phyloP scores from a whole-genome alignment of 2,797 vertebrate genomes.

The Jordanella pulchra region DNA sequence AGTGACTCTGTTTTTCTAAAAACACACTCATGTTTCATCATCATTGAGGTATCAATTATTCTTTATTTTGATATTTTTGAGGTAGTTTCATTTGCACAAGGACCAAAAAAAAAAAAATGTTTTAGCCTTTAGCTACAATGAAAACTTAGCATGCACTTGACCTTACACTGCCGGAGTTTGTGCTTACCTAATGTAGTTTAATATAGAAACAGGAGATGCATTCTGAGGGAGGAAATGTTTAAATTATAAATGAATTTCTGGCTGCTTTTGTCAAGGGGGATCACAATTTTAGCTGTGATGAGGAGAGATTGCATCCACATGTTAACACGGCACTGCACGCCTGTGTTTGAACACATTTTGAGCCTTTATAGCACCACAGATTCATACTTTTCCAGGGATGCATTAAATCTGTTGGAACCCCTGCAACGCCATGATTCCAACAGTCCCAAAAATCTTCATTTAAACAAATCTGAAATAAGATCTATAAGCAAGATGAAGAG shows the following conservation, averaged over 20 bases:
- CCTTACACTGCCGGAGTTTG: conserved; percentile 60
- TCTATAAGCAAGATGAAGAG: conserved; percentile 55
- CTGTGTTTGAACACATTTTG: conserved; percentile 9
- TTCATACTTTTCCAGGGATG: neutral
- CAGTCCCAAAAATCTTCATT: conserved; percentile 41
- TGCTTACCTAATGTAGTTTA: conserved; percentile 75
- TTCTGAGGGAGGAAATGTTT: conserved; percentile 78
- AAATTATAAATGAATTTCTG: conserved; percentile 84
- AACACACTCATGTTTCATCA: neutral
- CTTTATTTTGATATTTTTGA: neutral
- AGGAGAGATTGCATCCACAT: conserved; percentile 54
- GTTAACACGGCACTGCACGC: conserved; percentile 24
- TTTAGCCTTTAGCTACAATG: neutral
- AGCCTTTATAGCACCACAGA: conserved; percentile 11
- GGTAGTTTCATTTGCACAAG: neutral
- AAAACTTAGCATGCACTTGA: conserved; percentile 44
- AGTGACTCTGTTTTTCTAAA: conserved; percentile 12
- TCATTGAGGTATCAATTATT: neutral
- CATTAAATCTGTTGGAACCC: neutral
- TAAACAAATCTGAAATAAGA: conserved; percentile 54
- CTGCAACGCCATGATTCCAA: conserved; percentile 3
- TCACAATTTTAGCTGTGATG: conserved; percentile 59
- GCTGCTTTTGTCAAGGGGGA: conserved; percentile 74
- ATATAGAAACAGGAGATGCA: conserved; percentile 80
- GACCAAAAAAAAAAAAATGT: neutral